phyloP scores from a whole-genome alignment of 2,797 vertebrate species.

The Toxotes lorentzi region DNA sequence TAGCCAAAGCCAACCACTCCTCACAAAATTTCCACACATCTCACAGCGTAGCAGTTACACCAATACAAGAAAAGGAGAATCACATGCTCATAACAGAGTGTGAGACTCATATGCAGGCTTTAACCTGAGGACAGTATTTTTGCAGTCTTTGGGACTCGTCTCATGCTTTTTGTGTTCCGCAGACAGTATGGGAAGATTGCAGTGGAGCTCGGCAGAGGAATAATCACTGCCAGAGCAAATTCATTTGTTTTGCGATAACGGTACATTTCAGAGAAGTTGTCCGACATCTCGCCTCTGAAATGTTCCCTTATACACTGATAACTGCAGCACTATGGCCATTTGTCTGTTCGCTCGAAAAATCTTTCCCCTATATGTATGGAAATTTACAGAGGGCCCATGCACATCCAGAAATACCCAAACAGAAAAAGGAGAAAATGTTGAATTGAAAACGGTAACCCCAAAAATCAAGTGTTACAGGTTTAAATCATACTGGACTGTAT shows the following conservation, averaged over 20 bases:
- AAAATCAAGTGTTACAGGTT: constrained; percentile 2
- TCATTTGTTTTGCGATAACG: constrained; percentile 80
- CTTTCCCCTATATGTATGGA: constrained; percentile 66
- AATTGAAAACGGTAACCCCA: constrained; percentile 8
- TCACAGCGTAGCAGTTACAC: constrained; percentile 46
- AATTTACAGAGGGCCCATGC: constrained; percentile 39
- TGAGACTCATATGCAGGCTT: constrained; percentile 63
- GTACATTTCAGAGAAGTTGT: constrained; percentile 76
- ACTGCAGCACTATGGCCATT: constrained; percentile 48
- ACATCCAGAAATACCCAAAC: constrained; percentile 20
- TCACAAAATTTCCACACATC: constrained; percentile 52
- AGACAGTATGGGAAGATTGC: constrained; percentile 67
- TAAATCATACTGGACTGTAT: neutral
- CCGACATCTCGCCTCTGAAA: constrained; percentile 72
- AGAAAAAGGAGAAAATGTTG: neutral
- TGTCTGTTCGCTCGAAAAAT: constrained; percentile 49
- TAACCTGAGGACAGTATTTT: constrained; percentile 59
- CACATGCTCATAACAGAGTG: constrained; percentile 61
- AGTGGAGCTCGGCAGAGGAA: constrained; percentile 56
- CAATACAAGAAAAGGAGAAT: constrained; percentile 49
- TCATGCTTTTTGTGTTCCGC: constrained; percentile 64
- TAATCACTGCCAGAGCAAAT: constrained; percentile 79
- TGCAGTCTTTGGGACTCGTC: constrained; percentile 53
- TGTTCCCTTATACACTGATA: constrained; percentile 61
- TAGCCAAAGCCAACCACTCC: constrained; percentile 26